phyloP scores from a whole-genome alignment of 2,113 vertebrate species.

The Microtus oregoni region DNA sequence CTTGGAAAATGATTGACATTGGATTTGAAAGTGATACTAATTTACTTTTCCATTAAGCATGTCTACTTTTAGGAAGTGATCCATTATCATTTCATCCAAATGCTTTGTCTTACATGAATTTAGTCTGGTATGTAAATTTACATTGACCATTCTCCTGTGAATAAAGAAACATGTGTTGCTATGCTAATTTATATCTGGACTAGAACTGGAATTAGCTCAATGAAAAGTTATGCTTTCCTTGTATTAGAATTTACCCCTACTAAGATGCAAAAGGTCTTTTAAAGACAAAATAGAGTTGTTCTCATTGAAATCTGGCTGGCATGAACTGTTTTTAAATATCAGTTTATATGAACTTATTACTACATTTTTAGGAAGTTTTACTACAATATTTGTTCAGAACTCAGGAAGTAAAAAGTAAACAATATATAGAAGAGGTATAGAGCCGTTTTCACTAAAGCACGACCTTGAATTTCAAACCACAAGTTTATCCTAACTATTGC shows the following conservation, averaged over 20 bases:
- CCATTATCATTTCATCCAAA: not conserved
- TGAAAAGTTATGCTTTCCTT: not conserved
- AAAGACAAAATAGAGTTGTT: conserved; percentile 9
- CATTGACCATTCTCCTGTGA: not conserved
- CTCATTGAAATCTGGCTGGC: not conserved
- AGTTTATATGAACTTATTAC: not conserved
- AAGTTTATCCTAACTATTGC: not conserved
- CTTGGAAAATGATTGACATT: not conserved
- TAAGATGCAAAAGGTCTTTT: not conserved
- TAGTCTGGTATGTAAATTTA: not conserved
- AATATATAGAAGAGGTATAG: not conserved
- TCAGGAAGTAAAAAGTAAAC: not conserved
- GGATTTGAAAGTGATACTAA: not conserved
- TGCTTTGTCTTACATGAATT: not conserved
- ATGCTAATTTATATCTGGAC: not conserved
- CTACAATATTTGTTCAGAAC: not conserved
- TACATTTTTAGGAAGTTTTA: not conserved
- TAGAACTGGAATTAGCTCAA: not conserved
- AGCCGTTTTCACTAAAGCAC: not conserved
- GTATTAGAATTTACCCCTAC: not conserved
- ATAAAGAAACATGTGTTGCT: not conserved
- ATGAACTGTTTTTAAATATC: not conserved
- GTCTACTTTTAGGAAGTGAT: not conserved
- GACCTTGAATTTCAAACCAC: not conserved
- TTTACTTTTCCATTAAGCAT: not conserved